Conservation (phyloP, 2,113 vertebrate species). For the Procavia capensis region DNA sequence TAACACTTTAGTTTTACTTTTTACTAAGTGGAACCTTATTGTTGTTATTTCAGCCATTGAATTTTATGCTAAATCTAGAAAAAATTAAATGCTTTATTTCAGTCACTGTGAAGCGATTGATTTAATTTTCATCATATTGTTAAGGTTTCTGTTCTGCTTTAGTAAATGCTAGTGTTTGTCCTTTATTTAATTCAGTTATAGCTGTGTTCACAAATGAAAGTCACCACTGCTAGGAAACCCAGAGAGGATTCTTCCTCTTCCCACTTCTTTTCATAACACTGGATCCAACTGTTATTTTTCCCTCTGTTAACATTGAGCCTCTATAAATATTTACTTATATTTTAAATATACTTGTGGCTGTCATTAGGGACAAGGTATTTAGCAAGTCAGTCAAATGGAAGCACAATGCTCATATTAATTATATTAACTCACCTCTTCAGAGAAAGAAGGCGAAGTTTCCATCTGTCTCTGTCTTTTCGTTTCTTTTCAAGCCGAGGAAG, state of each 20-base stretch:
- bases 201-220: conserved; percentile 33
- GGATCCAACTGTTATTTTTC: not conserved
- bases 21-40: not conserved
- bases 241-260: not conserved
- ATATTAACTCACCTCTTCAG: conserved; percentile 60
- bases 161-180: conserved; percentile 18
- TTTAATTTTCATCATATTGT: not conserved
- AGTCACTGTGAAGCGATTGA: not conserved
- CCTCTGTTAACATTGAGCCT: not conserved
- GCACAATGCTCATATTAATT: conserved; percentile 67
- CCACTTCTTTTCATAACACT: not conserved
- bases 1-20: not conserved
- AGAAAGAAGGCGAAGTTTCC: conserved; percentile 57
- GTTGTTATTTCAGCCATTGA: not conserved
- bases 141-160: conserved; percentile 34
- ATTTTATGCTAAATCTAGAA: not conserved
- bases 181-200: conserved; percentile 40
- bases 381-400: conserved; percentile 46
- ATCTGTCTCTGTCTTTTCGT: conserved; percentile 65
- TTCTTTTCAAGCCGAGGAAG: conserved; percentile 59
- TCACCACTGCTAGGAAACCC: not conserved
- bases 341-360: conserved; percentile 55
- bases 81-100: not conserved
- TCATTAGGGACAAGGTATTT: conserved; percentile 44
- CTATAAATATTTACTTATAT: conserved; percentile 57